A percentile compares a stretch with the other conserved stretches of the same genome.
Evolutionary conservation across 2,113 vertebrate genomes (phyloP).

Genomic region (Abramis brama): DNA sequence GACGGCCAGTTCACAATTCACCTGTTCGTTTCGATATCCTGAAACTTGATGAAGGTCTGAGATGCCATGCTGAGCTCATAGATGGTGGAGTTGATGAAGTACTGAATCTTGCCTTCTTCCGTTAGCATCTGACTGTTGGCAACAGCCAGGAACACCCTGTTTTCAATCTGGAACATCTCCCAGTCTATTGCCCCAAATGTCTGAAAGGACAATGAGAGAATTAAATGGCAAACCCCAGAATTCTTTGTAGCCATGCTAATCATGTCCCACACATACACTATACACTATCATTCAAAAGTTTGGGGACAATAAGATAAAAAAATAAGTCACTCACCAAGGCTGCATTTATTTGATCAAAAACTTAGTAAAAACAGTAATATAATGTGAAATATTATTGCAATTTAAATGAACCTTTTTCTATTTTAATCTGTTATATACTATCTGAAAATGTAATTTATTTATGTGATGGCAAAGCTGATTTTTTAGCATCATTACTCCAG

Average conservation of each 20-base stretch:
- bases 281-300: neutral
- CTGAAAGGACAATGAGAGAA: conserved; percentile 64
- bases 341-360: no score
- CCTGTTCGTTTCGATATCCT: conserved; percentile 95
- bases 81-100: conserved; percentile 92
- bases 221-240: neutral
- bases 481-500: no score
- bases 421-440: no score
- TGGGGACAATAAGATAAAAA: neutral
- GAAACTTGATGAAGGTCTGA: conserved; percentile 90
- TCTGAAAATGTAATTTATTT: no score
- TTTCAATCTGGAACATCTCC: conserved; percentile 87
- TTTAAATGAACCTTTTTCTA: no score
- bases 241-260: neutral
- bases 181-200: conserved; percentile 93
- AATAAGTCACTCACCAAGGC: no score
- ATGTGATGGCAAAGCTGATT: no score
- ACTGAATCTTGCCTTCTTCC: conserved; percentile 70
- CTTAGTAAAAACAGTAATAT: no score
- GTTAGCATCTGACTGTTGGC: conserved; percentile 92
- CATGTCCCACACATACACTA: neutral
- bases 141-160: conserved; percentile 88
- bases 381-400: no score
- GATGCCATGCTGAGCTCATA: conserved; percentile 90
- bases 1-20: conserved; percentile 52